Base-by-base conservation (phyloP, 2,888 invertebrate genomes). In the Caenorhabditis zanzibari region DNA sequence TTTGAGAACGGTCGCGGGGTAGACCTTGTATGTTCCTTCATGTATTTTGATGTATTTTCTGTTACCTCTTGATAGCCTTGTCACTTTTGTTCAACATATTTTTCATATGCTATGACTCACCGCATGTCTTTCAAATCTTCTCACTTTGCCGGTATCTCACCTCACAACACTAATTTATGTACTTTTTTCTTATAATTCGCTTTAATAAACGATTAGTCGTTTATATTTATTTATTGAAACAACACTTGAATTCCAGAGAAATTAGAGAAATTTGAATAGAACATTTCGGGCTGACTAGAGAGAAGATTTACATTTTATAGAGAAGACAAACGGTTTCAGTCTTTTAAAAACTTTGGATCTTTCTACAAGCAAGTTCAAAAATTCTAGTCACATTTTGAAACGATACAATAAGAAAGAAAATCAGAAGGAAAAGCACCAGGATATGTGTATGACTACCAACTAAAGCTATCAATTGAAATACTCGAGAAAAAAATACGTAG, bases 1-100 rank as follows among this genome's bases (percentile, higher is more conserved):
- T 73, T 35, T 69, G 76, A 61, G 74, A 74, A 54, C 54, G 82
- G 76, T 77, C 82, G 82, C 82, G 82, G 82, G 82, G 82, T 82
- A 82, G 82, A 76, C 38, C 47, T 49, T 66, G 49, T 66, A 35
- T 47, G 24, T 47, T 64, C 9, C 58, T 44, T 66, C 52, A 32
- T 79, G 66, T 80, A 80, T 72, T 80, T 72, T 49, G 49, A 49
- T 64, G 14, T 72, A 58, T 75, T 54, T 71, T 75, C 26, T 35
- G n/a, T 52, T 38, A 41, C 24, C 41, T 22, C 14, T 28, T 38
- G 16, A 38, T 64, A 38, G 12, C 7, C 54, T 26, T 68, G 4
- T 41, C 24, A 19, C 26, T 16, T 58, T 64, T 64, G 64, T 66
- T 19, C 32, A 56, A 56, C 74, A 74, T 64, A 63, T 5, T 35